phyloP scores from a whole-genome alignment of 2,888 invertebrate species.

The Cyclophora albipunctata region DNA sequence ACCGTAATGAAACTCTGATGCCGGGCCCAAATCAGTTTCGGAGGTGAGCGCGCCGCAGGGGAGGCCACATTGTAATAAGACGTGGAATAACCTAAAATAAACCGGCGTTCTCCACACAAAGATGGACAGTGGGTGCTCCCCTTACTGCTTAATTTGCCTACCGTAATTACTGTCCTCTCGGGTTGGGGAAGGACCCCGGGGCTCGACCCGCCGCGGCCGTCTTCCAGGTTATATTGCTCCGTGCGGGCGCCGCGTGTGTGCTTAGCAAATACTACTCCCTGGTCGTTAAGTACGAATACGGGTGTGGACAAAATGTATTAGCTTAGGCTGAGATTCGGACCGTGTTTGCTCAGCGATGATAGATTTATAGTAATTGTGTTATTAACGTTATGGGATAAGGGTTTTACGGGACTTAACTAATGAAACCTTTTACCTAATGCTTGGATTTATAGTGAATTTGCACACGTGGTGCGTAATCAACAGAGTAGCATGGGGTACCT shows the following conservation, averaged over 20 bases:
- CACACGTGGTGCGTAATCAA: conserved; percentile 58
- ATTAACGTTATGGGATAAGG: conserved; percentile 76
- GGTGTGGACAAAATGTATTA: conserved; percentile 75
- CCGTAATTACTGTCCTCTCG: conserved; percentile 76
- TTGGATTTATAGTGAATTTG: conserved; percentile 65
- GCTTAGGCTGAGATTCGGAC: conserved; percentile 75
- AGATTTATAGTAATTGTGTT: conserved; percentile 77
- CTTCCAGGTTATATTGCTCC: conserved; percentile 71
- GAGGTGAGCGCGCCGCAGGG: conserved; percentile 73
- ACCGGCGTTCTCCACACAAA: conserved; percentile 59
- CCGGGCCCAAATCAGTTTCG: conserved; percentile 70
- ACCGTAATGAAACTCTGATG: conserved; percentile 76
- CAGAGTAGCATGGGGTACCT: conserved; percentile 21
- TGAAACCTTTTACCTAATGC: conserved; percentile 71
- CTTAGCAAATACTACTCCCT: conserved; percentile 71
- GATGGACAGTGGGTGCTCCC: conserved; percentile 64
- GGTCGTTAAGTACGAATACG: conserved; percentile 74
- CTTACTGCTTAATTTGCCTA: conserved; percentile 77
- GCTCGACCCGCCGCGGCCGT: conserved; percentile 56
- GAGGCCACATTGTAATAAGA: conserved; percentile 74
- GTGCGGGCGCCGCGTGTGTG: conserved; percentile 72
- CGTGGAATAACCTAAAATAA: conserved; percentile 73
- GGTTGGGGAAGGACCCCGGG: conserved; percentile 66
- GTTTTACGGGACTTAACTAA: conserved; percentile 74
- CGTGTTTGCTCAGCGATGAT: conserved; percentile 73